These are phyloP conservation scores for Oreochromis mossambicus DNA, from an alignment of 2,797 vertebrate genomes.

Conservation along the genomic window DNA sequence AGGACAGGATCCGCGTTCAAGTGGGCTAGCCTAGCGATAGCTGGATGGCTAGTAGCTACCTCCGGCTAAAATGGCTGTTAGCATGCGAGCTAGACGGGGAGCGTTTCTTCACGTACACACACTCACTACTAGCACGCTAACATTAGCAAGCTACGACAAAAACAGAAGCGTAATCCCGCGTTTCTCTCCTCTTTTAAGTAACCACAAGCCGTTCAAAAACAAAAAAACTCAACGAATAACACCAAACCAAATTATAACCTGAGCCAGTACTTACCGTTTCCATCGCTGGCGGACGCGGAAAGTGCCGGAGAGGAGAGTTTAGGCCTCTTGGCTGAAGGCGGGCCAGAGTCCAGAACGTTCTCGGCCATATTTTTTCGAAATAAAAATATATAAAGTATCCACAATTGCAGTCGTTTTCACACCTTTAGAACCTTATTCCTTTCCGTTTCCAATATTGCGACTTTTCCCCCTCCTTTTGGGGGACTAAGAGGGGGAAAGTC, in stretches of 20 bases:
- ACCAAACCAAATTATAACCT: not conserved
- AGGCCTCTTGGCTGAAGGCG: slow-evolving; percentile 99
- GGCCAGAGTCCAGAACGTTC: slow-evolving; percentile 98
- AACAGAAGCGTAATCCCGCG: slow-evolving; percentile 67
- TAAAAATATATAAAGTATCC: slow-evolving; percentile 82
- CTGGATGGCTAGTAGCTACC: slow-evolving; percentile 50
- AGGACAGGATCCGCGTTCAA: slow-evolving; percentile 46
- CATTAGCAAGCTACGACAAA: slow-evolving; percentile 71
- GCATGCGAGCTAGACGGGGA: slow-evolving; percentile 54
- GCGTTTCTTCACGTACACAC: slow-evolving; percentile 58
- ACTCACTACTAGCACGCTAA: slow-evolving; percentile 62
- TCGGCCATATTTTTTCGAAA: slow-evolving; percentile 94
- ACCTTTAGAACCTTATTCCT: slow-evolving; percentile 65
- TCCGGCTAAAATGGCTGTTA: slow-evolving; percentile 67
- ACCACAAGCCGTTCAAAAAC: not conserved
- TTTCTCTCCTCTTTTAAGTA: not conserved
- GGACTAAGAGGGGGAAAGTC: slow-evolving; percentile 84
- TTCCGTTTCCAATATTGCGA: slow-evolving; percentile 74
- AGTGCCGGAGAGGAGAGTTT: slow-evolving; percentile 98
- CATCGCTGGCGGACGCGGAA: slow-evolving; percentile 95
- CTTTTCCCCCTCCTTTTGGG: slow-evolving; percentile 84
- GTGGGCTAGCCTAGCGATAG: slow-evolving; percentile 42
- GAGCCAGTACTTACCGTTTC: slow-evolving; percentile 84
- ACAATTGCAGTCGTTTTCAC: slow-evolving; percentile 75
- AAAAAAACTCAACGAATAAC: slow-evolving; percentile 19